phyloP scores from a whole-genome alignment of 2,113 vertebrate species.

The Terrapene triunguis region DNA sequence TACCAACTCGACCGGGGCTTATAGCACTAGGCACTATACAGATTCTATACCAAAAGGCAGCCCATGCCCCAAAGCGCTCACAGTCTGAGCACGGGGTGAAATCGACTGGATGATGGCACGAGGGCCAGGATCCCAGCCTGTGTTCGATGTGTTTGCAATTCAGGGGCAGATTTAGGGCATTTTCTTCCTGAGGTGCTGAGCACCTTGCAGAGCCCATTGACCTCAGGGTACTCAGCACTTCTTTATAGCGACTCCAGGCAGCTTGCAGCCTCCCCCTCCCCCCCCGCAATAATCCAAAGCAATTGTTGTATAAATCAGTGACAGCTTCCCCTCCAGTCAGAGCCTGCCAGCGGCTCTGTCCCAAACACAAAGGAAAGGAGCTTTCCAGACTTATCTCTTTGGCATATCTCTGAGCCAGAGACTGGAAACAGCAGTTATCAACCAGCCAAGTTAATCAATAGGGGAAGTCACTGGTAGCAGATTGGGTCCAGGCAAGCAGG shows the following conservation, averaged over 20 bases:
- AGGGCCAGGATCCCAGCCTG: not conserved
- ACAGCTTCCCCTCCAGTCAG: not conserved
- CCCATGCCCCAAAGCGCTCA: not conserved
- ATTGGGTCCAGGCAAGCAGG: too few relatives aligned
- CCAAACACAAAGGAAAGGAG: not conserved
- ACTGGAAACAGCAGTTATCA: not conserved
- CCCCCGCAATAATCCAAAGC: too few relatives aligned
- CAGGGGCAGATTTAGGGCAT: not conserved
- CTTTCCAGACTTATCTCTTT: not conserved
- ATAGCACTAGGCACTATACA: not conserved
- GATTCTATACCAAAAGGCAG: not conserved
- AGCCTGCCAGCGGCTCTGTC: not conserved
- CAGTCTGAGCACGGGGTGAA: not conserved
- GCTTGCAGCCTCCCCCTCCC: not conserved
- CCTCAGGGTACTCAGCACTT: not conserved
- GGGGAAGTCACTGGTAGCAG: not conserved
- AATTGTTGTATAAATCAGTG: not conserved
- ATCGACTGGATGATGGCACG: not conserved
- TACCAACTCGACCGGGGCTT: not conserved
- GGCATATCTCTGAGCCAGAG: constrained; percentile 40
- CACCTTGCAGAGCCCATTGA: not conserved
- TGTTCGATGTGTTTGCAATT: not conserved
- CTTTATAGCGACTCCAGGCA: rapidly evolving
- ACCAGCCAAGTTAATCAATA: constrained; percentile 60
- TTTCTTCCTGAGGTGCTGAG: not conserved